Evolutionary conservation across 2,797 vertebrate species (phyloP).

Genomic region (Tenualosa thibaudeaui): DNA sequence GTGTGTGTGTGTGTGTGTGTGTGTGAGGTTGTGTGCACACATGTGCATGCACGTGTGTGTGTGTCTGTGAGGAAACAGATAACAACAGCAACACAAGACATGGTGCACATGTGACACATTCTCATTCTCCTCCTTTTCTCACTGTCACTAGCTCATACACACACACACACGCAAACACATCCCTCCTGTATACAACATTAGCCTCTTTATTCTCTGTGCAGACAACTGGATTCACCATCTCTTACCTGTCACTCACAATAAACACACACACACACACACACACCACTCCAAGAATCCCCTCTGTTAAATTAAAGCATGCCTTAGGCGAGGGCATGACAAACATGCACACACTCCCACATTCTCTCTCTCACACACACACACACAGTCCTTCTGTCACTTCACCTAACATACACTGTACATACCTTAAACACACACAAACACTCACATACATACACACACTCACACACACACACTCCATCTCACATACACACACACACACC

Average conservation of each 20-base stretch:
- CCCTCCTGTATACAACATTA: constrained; percentile 54
- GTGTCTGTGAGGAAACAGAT: neutral
- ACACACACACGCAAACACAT: constrained; percentile 33
- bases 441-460: neutral
- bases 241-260: too few relatives aligned
- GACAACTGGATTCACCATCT: constrained; percentile 31
- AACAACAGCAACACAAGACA: too few relatives aligned
- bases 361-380: constrained; percentile 1
- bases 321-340: constrained; percentile 49
- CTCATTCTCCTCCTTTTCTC: neutral
- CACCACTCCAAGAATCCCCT: constrained; percentile 66
- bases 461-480: neutral
- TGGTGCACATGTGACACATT: too few relatives aligned
- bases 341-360: constrained; percentile 35
- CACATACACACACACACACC: too few relatives aligned
- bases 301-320: constrained; percentile 67
- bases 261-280: too few relatives aligned
- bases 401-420: neutral
- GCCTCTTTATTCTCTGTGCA: too few relatives aligned
- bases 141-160: neutral
- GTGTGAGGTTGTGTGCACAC: neutral
- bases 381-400: constrained; percentile 23
- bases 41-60: neutral
- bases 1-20: constrained; percentile 5
- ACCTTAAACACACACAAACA: neutral